Evolutionary conservation across 2,113 vertebrate species (phyloP), one percentile per base, ranked within the genome.

Genomic region (Ellobius talpinus): DNA sequence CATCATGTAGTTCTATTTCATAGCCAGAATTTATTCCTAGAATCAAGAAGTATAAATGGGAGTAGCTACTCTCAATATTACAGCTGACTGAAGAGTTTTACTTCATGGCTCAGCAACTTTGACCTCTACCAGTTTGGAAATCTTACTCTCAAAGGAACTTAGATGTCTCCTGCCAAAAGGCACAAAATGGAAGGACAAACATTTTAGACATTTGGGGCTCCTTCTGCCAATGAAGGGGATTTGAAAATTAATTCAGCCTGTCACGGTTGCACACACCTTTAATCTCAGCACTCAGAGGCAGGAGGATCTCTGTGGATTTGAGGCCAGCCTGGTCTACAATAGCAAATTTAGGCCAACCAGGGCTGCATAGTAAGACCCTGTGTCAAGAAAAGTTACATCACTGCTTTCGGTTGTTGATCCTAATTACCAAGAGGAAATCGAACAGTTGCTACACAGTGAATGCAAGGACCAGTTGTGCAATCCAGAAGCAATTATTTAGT

Each of bases 161-260:
- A 65, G 24, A 85, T 66, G 65, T 66, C 39, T 73, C 11, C 81
- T 82, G 72, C 73, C 50, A 93, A 61, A 61, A 70, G n/a, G 42
- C 84, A 95, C 63, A 91, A 85, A 74, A 91, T 90, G 82, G n/a
- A 93, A 93, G 58, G n/a, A 78, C 58, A 90, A 84, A 87, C 11
- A 52, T 70, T 89, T 78, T 58, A 26, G 68, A 84, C 4, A 78
- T 73, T 79, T 96, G 52, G 52, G n/a, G 21, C 47, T 87, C 4
- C n/a, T 96, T 96, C 81, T 82, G 70, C 29, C 81, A 84, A 65
- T 78, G 47, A 94, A 58, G 7, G 7, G 8, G 24, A 2, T 14
- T n/a, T 81, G 58, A 65, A 45, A 85, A 17, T 65, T 63, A 85
- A 45, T 63, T 85, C 24, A 65, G 39, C 39, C 26, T 63, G 61